Conservation (phyloP, 2,113 vertebrate genomes). For the Corythaeola cristata region DNA sequence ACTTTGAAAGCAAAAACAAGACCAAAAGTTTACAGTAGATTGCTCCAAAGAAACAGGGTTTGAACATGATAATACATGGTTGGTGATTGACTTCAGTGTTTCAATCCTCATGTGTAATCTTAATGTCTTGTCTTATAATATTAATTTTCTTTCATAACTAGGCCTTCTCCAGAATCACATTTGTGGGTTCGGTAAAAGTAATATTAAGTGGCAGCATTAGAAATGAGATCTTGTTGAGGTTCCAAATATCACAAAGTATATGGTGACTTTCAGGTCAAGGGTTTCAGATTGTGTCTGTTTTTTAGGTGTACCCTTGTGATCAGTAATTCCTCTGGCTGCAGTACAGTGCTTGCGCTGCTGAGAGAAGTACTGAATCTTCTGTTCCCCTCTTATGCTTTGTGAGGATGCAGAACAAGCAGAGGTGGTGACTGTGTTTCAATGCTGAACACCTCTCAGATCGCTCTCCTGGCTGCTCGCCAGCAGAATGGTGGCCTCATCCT, state of each 20-base stretch:
- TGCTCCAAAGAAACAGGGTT: background rate
- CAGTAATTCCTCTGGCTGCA: background rate
- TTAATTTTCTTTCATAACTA: background rate
- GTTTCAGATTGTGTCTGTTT: background rate
- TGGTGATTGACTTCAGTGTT: background rate
- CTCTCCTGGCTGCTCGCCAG: background rate
- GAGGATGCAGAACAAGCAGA: background rate
- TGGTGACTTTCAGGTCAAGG: background rate
- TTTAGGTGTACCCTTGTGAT: background rate
- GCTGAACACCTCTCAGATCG: background rate
- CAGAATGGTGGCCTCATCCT: background rate
- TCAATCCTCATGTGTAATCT: background rate
- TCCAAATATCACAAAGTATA: background rate
- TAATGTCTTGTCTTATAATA: background rate
- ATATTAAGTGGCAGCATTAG: background rate
- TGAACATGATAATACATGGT: background rate
- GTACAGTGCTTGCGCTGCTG: background rate
- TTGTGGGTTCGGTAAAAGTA: background rate
- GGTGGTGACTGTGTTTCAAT: background rate
- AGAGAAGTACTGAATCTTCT: background rate
- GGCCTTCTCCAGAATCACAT: background rate
- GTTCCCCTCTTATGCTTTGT: background rate
- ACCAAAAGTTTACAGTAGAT: background rate
- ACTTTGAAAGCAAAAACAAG: slow-evolving; percentile 18
- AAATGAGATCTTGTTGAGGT: background rate